These are phyloP conservation scores for Rhyacichthys aspro DNA, from an alignment of 2,797 vertebrate genomes.

Conservation along the genomic window DNA sequence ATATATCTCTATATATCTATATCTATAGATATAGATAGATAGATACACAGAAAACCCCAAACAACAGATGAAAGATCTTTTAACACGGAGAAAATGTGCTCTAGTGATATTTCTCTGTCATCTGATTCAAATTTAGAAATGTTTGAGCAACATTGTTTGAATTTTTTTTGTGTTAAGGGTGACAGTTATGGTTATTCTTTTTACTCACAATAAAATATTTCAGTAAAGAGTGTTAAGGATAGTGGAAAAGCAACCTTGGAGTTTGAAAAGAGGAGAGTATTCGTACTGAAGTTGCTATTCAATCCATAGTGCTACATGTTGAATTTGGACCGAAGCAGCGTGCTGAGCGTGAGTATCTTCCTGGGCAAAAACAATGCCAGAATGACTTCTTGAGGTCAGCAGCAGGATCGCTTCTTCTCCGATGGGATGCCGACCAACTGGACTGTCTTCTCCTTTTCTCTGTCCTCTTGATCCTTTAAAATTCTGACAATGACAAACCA, in stretches of 20 bases:
- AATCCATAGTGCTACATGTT: constrained; percentile 8
- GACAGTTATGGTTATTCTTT: not conserved
- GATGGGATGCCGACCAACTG: constrained; percentile 65
- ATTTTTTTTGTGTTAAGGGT: no score
- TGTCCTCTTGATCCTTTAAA: constrained; percentile 89
- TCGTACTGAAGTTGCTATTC: not conserved
- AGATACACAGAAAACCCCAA: not conserved
- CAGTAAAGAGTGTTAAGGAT: constrained; percentile 7
- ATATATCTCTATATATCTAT: no score
- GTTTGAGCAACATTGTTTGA: no score
- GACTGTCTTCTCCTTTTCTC: constrained; percentile 85
- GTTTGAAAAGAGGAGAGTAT: not conserved
- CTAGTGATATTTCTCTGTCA: no score
- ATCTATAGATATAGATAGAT: not conserved
- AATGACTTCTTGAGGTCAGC: constrained; percentile 59
- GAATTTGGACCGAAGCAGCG: constrained; percentile 15
- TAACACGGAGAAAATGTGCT: not conserved
- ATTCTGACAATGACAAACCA: constrained; percentile 72
- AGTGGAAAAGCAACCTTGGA: constrained; percentile 31
- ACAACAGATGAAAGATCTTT: not conserved
- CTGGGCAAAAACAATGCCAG: constrained; percentile 16
- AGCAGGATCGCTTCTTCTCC: constrained; percentile 87
- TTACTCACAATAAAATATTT: not conserved
- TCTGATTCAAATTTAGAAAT: no score
- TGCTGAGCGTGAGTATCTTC: constrained; percentile 11